Evolutionary conservation across 2,888 invertebrate species (phyloP).

Genomic region (Blastobasis adustella): DNA sequence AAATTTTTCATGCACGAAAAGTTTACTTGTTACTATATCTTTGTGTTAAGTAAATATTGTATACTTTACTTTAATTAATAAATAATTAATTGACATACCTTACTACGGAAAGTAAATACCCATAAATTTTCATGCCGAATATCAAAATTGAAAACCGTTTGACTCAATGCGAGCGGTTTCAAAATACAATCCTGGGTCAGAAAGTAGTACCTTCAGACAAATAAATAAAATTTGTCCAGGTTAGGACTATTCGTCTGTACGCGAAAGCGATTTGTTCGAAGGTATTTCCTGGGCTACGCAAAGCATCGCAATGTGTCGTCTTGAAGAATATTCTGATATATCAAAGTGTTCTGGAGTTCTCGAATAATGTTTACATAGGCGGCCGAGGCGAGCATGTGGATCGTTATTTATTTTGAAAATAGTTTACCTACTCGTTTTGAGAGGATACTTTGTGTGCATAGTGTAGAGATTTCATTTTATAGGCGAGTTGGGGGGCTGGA

Average conservation of each 20-base stretch:
- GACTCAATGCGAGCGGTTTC: no score
- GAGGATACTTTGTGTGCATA: constrained; percentile 9
- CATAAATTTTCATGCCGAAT: no score
- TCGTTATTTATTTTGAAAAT: constrained; percentile 37
- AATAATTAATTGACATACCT: no score
- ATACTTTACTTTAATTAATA: no score
- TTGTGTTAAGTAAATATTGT: no score
- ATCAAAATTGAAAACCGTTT: no score
- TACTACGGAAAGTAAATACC: no score
- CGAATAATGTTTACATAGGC: constrained; percentile 34
- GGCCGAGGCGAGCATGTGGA: constrained; percentile 29
- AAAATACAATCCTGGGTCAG: no score
- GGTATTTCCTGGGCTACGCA: constrained; percentile 23
- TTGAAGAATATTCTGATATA: constrained; percentile 43
- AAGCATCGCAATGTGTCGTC: constrained; percentile 26
- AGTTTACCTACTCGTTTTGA: constrained; percentile 16
- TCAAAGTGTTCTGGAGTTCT: constrained; percentile 31
- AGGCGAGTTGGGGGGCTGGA: no score
- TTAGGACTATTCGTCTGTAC: no score
- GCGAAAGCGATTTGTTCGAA: constrained; percentile 18
- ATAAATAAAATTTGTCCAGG: constrained; percentile 5
- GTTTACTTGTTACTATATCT: no score
- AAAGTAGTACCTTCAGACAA: neutral
- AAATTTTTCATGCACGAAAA: no score
- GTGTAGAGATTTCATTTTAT: constrained; percentile 7